Evolutionary conservation across 2,888 invertebrate genomes (phyloP).

Genomic region (Trileptium ribeirensis): DNA sequence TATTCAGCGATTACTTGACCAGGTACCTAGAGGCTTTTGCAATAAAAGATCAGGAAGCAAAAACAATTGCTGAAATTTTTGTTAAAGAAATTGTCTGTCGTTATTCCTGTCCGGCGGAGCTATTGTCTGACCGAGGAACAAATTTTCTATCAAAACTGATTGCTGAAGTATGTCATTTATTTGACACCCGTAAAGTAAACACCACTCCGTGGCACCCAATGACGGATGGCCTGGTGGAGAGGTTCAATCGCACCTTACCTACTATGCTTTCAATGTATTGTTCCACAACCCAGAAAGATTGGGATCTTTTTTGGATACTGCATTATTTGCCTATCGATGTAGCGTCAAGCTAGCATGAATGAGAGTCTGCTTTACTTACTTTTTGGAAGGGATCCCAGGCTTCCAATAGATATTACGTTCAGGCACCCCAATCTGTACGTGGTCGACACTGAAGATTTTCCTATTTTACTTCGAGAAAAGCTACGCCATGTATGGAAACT

Average conservation of each 20-base stretch:
- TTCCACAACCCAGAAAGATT: constrained; percentile 2
- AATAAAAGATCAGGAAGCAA: background rate
- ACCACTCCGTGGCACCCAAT: constrained; percentile 8
- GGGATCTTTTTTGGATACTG: constrained; percentile 6
- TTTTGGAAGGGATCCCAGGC: constrained; percentile 18
- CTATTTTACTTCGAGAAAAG: background rate
- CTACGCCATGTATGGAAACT: background rate
- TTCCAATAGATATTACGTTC: constrained; percentile 10
- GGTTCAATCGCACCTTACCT: constrained; percentile 16
- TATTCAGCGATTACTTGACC: constrained; percentile 17
- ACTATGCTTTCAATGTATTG: constrained; percentile 17
- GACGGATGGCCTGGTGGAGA: background rate
- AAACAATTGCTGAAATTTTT: constrained; percentile 21
- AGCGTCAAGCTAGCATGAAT: background rate
- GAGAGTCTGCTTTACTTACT: constrained; percentile 7
- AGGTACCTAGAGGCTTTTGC: background rate
- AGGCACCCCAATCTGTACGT: background rate
- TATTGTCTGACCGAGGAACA: constrained; percentile 6
- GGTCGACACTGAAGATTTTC: too few relatives aligned
- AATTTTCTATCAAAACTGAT: constrained; percentile 10
- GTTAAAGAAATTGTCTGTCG: background rate
- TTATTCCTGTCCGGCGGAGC: background rate
- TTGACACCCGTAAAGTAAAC: constrained; percentile 7
- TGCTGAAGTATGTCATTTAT: background rate
- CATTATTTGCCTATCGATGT: constrained; percentile 15